Conservation (phyloP, 2,797 vertebrate species). For the Emys orbicularis region DNA sequence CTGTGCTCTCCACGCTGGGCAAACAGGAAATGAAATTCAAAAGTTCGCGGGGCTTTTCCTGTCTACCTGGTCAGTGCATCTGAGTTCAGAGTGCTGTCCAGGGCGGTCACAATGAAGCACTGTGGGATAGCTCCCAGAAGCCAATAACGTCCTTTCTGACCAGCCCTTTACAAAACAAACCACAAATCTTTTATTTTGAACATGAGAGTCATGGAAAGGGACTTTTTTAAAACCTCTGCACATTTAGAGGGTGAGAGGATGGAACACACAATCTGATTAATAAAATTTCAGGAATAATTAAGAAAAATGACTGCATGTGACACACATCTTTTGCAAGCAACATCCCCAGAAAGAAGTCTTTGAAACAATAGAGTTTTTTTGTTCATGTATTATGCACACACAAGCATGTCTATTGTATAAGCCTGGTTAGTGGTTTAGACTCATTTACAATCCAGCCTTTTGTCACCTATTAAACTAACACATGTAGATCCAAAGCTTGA, state of each 20-base stretch:
- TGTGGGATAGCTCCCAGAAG: too few species aligned
- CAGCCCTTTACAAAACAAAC: conserved; percentile 54
- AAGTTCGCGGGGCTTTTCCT: too few species aligned
- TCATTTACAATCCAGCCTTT: conserved; percentile 62
- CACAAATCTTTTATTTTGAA: conserved; percentile 21
- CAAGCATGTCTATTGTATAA: conserved; percentile 41
- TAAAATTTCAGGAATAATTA: conserved; percentile 71
- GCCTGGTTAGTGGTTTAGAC: conserved; percentile 53
- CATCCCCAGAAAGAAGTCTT: conserved; percentile 49
- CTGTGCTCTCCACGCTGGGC: too few species aligned
- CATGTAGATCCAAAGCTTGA: conserved; percentile 48
- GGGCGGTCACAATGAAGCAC: too few species aligned
- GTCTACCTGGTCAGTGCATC: too few species aligned
- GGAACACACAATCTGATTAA: not conserved
- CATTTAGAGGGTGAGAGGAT: conserved; percentile 36
- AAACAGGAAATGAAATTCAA: too few species aligned
- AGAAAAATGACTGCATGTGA: conserved; percentile 54
- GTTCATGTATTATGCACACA: conserved; percentile 63
- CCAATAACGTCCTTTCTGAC: not conserved
- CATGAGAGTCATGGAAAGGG: conserved; percentile 19
- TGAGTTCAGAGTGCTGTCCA: too few species aligned
- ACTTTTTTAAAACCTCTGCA: conserved; percentile 64
- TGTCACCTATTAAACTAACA: conserved; percentile 67
- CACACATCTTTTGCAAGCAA: conserved; percentile 16
- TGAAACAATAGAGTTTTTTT: conserved; percentile 50